Percentiles rank a stretch among this genome's conserved stretches.
Evolutionary conservation across 2,113 vertebrate genomes (phyloP).

Genomic region (Cettia cetti): DNA sequence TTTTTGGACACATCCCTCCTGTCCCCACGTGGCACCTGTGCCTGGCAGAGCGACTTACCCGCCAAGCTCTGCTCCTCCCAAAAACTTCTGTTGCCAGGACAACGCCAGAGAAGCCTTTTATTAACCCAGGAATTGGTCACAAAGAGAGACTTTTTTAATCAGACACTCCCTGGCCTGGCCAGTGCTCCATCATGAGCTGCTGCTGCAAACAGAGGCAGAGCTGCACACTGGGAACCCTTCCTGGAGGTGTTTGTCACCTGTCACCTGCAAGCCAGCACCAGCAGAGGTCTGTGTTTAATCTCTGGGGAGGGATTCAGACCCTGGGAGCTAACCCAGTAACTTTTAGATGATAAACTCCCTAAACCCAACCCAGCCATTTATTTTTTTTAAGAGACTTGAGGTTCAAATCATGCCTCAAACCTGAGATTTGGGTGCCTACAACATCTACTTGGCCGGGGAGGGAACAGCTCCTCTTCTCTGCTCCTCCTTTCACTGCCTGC

Average conservation of each 20-base stretch:
- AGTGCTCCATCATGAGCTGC: neutral
- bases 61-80: neutral
- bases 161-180: neutral
- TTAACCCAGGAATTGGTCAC: neutral
- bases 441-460: neutral
- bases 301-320: neutral
- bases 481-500: neutral
- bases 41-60: neutral
- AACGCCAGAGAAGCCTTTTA: neutral
- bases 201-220: neutral
- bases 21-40: neutral
- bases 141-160: neutral
- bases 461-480: neutral
- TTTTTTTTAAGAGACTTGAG: neutral
- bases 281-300: neutral
- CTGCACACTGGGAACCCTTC: accelerated
- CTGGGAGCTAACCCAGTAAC: neutral
- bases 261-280: neutral
- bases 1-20: neutral
- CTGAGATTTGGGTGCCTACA: neutral
- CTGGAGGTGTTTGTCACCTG: neutral
- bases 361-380: neutral
- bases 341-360: neutral
- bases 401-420: neutral
- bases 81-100: slow-evolving; percentile 14